Evolutionary conservation across 2,888 invertebrate genomes (phyloP).

Genomic region (Orgyia antiqua): DNA sequence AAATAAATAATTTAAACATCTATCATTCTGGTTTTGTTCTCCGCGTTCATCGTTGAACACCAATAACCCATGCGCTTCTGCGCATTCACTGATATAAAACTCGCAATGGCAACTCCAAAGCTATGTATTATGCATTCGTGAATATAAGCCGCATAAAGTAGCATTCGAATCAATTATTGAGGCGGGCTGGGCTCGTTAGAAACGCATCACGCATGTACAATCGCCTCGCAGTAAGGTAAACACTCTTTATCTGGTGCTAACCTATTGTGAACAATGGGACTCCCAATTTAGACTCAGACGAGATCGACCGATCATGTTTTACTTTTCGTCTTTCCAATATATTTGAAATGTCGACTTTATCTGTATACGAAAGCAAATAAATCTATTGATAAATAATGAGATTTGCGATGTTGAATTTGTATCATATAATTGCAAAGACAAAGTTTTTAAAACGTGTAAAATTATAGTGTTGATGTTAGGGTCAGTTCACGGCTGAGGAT

Average conservation of each 20-base stretch:
- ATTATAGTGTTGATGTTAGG: constrained; percentile 35
- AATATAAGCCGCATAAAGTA: constrained; percentile 73
- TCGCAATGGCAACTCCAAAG: constrained; percentile 40
- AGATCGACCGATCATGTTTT: constrained; percentile 42
- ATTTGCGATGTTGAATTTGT: constrained; percentile 11
- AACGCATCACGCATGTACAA: constrained; percentile 78
- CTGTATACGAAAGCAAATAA: constrained; percentile 20
- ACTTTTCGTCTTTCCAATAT: constrained; percentile 25
- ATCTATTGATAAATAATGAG: constrained; percentile 19
- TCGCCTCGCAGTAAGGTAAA: constrained; percentile 61
- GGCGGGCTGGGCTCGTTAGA: constrained; percentile 69
- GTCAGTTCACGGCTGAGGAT: constrained; percentile 55
- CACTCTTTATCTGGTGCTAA: constrained; percentile 71
- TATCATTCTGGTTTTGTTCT: constrained; percentile 44
- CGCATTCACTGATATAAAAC: constrained; percentile 43
- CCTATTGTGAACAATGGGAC: constrained; percentile 64
- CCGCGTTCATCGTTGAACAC: constrained; percentile 33
- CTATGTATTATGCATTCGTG: constrained; percentile 76
- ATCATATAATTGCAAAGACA: constrained; percentile 22
- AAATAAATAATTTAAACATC: no score
- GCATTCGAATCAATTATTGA: constrained; percentile 72
- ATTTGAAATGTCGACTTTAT: constrained; percentile 20
- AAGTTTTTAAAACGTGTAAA: constrained; percentile 34
- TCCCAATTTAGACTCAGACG: constrained; percentile 61
- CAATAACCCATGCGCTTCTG: constrained; percentile 29